These are phyloP conservation scores for Araneus ventricosus DNA, from an alignment of 1,140 invertebrate species.

Conservation along the genomic window DNA sequence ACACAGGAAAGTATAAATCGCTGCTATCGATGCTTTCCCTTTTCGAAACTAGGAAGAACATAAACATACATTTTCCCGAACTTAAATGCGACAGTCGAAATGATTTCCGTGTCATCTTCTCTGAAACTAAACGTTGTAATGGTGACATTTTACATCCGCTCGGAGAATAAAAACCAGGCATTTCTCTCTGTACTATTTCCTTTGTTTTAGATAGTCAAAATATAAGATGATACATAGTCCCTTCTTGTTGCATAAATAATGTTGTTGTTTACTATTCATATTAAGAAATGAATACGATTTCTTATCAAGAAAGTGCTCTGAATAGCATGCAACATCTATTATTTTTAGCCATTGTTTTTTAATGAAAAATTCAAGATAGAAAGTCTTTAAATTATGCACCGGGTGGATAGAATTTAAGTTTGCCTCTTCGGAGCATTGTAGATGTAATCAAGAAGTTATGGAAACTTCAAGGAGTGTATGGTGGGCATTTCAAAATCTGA, in stretches of 20 bases:
- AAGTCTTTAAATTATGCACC: too few relatives aligned
- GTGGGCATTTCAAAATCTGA: too few relatives aligned
- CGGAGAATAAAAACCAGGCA: slow-evolving; percentile 12
- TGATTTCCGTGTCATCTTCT: slow-evolving; percentile 58
- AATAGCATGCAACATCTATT: too few relatives aligned
- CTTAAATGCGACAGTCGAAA: slow-evolving; percentile 57
- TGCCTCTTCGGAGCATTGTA: too few relatives aligned
- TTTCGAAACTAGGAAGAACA: background rate
- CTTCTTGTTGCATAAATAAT: background rate
- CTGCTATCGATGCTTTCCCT: slow-evolving; percentile 46
- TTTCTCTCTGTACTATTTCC: slow-evolving; percentile 18
- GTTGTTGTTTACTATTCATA: background rate
- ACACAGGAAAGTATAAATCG: slow-evolving; percentile 21
- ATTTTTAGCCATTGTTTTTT: too few relatives aligned
- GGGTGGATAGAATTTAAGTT: too few relatives aligned
- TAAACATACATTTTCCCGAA: slow-evolving; percentile 60
- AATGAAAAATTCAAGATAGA: too few relatives aligned
- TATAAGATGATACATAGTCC: background rate
- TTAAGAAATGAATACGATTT: background rate
- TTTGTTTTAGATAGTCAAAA: slow-evolving; percentile 34
- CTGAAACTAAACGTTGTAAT: slow-evolving; percentile 29
- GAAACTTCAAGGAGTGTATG: too few relatives aligned
- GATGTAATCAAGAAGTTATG: too few relatives aligned
- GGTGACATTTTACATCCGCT: slow-evolving; percentile 60
- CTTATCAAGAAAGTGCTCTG: too few relatives aligned